Percentiles rank a stretch among this genome's conserved stretches.
These are phyloP conservation scores for Imbricaverruca yamaguchii DNA, from an alignment of 2,888 invertebrate genomes.

Conservation along the genomic window DNA sequence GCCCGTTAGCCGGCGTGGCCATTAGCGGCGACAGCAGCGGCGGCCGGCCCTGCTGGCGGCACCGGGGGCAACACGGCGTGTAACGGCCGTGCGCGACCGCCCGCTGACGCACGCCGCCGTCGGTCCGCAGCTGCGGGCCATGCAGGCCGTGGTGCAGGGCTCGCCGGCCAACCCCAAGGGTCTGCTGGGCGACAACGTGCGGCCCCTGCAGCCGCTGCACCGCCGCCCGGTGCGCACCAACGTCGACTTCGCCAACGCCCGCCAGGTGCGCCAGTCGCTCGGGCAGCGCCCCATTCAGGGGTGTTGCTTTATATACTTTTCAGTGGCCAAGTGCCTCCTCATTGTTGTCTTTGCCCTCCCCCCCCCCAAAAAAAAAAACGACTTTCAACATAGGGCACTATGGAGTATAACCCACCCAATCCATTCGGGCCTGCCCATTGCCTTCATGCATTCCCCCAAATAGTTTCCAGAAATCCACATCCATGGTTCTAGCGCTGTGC, in stretches of 20 bases:
- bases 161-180: background rate
- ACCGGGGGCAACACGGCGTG: too few relatives aligned
- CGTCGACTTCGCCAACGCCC: background rate
- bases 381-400: background rate
- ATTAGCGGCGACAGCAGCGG: too few relatives aligned
- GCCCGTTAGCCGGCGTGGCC: too few relatives aligned
- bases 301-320: background rate
- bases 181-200: background rate
- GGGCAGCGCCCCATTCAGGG: background rate
- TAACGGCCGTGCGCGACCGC: too few relatives aligned
- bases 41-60: too few relatives aligned
- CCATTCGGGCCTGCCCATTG: too few relatives aligned
- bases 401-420: background rate
- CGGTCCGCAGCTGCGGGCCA: background rate
- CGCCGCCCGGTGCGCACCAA: background rate
- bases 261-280: background rate
- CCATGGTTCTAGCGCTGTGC: too few relatives aligned
- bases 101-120: too few relatives aligned
- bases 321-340: background rate
- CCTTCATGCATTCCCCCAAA: too few relatives aligned
- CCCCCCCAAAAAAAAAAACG: too few relatives aligned
- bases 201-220: background rate
- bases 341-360: background rate
- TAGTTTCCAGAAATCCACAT: too few relatives aligned
- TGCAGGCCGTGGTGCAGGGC: background rate